A percentile compares a stretch with the other conserved stretches of the same genome.
Evolutionary conservation across 2,113 vertebrate species (phyloP).

Genomic region (Dicerorhinus sumatrensis): DNA sequence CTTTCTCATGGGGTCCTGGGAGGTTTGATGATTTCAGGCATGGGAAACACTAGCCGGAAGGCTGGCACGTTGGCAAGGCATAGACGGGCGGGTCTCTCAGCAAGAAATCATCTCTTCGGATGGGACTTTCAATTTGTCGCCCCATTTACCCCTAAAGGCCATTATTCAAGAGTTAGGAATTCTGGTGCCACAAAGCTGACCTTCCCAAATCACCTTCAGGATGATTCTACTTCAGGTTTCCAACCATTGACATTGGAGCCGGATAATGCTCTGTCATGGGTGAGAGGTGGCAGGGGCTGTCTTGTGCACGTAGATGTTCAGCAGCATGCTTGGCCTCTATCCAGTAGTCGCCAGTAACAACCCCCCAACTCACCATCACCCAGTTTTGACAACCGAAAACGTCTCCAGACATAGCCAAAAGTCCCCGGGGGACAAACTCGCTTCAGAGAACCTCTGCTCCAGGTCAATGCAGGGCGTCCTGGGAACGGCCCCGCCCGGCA

Average conservation of each 20-base stretch:
- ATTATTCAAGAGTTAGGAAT: not conserved
- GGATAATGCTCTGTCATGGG: accelerated
- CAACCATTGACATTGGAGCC: accelerated
- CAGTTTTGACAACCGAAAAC: not conserved
- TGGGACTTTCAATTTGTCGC: not conserved
- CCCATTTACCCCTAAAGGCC: not conserved
- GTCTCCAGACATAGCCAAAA: not conserved
- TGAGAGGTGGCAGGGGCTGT: accelerated
- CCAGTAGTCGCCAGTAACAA: not conserved
- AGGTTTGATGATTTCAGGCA: accelerated
- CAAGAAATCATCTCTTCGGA: not conserved
- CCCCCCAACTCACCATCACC: too few relatives aligned
- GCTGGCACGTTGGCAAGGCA: accelerated
- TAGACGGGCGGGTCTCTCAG: accelerated
- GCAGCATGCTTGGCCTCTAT: not conserved
- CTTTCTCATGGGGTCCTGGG: accelerated
- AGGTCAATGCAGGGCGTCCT: not conserved
- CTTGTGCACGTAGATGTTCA: accelerated
- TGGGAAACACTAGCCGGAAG: accelerated
- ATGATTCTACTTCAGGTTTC: not conserved
- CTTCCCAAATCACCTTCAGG: not conserved
- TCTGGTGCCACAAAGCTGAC: too few relatives aligned
- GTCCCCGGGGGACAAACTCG: not conserved
- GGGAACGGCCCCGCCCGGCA: not conserved
- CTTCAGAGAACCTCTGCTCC: not conserved